Evolutionary conservation across 2,888 invertebrate genomes (phyloP), one percentile per base, ranked within the genome.

Genomic region (Rhogogaster chlorosoma): DNA sequence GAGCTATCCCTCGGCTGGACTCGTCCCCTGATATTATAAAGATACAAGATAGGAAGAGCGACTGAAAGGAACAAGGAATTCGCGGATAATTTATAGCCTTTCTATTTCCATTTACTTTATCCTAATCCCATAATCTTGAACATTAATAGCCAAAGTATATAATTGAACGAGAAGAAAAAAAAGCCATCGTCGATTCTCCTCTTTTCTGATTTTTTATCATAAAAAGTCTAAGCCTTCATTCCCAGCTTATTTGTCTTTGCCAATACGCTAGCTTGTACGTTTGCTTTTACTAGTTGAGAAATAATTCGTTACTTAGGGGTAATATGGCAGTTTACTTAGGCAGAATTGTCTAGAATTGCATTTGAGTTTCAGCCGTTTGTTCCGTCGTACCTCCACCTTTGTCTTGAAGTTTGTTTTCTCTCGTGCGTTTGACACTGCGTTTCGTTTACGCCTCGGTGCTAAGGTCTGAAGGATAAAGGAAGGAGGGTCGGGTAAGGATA

Each of bases 371-470:
- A 67, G 18, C 22, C 22, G 12, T 12, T 61, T 61, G 61, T 61
- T 61, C 61, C 9, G 22, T 61, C 61, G 26, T 12, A 70, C 36
- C n/a, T n/a, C n/a, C n/a, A 15, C 70, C 36, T n/a, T 32, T 32
- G 70, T 70, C 70, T 36, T 9, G 7, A 26, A 22, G 61, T 61
- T 26, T 22, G 26, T 61, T 61, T 26, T 32, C 70, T 67, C 32
- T 70, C 29, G 32, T 29, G 32, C 70, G 36, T 70, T 70, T 70
- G 70, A 70, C 32, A 70, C 36, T 61, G 26, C 61, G 61, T 61
- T 22, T 26, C 61, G 26, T 61, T 61, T 26, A 61, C 61, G 22
- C 61, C 61, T 26, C 61, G 26, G 3, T 12, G 10, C 10, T 26
- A 1, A 26, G 26, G 12, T 61, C 10, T 61, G 36, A 36, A n/a